These are phyloP conservation scores for Lucinisca nassula DNA, from an alignment of 2,888 invertebrate genomes.

Conservation along the genomic window DNA sequence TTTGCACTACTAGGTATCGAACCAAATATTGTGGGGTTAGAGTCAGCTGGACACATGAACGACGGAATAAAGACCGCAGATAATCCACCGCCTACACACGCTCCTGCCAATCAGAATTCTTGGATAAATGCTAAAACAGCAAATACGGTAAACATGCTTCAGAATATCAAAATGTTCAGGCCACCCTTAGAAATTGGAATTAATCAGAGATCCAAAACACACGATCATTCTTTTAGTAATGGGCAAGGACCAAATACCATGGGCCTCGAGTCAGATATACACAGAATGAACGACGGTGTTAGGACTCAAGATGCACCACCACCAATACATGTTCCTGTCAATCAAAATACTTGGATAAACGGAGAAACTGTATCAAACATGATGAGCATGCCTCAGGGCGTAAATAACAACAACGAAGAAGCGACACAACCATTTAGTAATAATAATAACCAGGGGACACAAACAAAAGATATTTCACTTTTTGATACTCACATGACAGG, in stretches of 20 bases:
- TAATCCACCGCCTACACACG: not conserved
- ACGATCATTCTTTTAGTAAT: not conserved
- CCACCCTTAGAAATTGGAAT: not conserved
- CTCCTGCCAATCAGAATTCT: not conserved
- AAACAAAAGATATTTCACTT: not conserved
- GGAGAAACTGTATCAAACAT: not conserved
- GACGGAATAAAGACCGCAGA: not conserved
- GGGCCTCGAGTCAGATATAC: not conserved
- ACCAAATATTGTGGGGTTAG: not conserved
- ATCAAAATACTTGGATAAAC: not conserved
- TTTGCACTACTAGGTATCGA: not conserved
- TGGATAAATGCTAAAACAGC: not conserved
- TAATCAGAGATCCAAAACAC: not conserved
- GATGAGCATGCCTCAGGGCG: not conserved
- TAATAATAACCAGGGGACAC: not conserved
- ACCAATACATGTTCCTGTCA: not conserved
- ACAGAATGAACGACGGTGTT: no score
- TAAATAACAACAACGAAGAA: not conserved
- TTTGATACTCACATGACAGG: not conserved
- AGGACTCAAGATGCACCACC: no score
- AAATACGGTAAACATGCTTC: not conserved
- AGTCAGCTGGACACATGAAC: not conserved
- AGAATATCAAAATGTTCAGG: not conserved
- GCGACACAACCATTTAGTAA: not conserved
- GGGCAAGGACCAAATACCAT: not conserved